These are phyloP conservation scores for Poecile montanus DNA, from an alignment of 2,797 vertebrate genomes.

Conservation along the genomic window DNA sequence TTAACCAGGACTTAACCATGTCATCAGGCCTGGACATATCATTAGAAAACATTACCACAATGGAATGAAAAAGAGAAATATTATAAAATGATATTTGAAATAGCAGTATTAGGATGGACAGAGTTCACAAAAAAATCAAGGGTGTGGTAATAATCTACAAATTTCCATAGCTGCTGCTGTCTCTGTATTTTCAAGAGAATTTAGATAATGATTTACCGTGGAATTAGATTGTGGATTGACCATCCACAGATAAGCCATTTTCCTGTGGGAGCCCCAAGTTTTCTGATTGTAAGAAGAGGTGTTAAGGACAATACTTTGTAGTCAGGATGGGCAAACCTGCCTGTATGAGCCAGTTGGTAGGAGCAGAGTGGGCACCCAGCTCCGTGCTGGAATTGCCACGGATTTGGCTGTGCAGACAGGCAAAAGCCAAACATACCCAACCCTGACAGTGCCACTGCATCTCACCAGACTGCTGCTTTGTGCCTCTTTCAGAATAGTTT, in stretches of 20 bases:
- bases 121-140: neutral
- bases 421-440: neutral
- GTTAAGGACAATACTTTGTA: too few relatives aligned
- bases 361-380: neutral
- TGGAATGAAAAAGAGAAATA: neutral
- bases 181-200: neutral
- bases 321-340: neutral
- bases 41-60: neutral
- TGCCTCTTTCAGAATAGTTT: fast-evolving
- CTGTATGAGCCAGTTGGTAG: fast-evolving
- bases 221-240: neutral
- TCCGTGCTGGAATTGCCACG: fast-evolving
- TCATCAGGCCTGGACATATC: neutral
- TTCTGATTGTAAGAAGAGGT: neutral
- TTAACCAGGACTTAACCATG: neutral
- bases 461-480: neutral
- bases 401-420: neutral
- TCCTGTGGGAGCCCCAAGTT: fast-evolving
- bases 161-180: neutral
- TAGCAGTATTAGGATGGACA: neutral
- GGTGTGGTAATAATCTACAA: neutral
- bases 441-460: neutral
- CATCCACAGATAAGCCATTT: neutral
- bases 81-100: neutral
- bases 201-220: neutral